These are phyloP conservation scores for Lucilia cuprina DNA, from an alignment of 1,140 invertebrate genomes.

Conservation along the genomic window DNA sequence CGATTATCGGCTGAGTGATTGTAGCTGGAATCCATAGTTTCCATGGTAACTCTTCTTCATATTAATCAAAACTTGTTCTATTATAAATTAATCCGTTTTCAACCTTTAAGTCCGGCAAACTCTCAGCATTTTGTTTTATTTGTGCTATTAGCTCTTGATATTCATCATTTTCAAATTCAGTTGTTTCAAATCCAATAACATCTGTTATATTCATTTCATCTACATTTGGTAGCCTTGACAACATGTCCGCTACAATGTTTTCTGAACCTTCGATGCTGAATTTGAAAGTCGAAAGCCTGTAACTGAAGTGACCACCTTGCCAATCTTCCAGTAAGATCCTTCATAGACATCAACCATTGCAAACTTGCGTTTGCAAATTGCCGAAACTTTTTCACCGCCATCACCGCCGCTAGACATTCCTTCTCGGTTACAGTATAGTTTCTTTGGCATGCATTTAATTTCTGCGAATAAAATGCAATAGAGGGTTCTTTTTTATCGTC, in stretches of 20 bases:
- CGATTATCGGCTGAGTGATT: neutral
- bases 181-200: neutral
- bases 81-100: slow-evolving; percentile 8
- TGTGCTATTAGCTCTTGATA: neutral
- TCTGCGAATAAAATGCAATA: slow-evolving; percentile 23
- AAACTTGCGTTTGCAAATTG: no score
- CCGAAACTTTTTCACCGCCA: neutral
- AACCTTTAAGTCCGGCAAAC: neutral
- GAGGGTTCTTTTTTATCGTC: neutral
- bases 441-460: neutral
- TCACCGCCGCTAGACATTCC: slow-evolving; percentile 33
- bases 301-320: slow-evolving; percentile 17
- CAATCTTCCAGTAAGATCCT: neutral
- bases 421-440: slow-evolving; percentile 31
- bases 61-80: neutral
- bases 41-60: neutral
- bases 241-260: slow-evolving; percentile 4
- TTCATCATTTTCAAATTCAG: neutral
- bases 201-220: neutral
- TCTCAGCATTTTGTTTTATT: neutral
- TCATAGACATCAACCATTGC: no score
- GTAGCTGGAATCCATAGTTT: neutral
- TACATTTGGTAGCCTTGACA: neutral
- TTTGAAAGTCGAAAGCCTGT: slow-evolving; percentile 22
- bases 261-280: slow-evolving; percentile 16